Evolutionary conservation across 2,113 vertebrate genomes (phyloP), one percentile per base, ranked within the genome.

Genomic region (Charina bottae): DNA sequence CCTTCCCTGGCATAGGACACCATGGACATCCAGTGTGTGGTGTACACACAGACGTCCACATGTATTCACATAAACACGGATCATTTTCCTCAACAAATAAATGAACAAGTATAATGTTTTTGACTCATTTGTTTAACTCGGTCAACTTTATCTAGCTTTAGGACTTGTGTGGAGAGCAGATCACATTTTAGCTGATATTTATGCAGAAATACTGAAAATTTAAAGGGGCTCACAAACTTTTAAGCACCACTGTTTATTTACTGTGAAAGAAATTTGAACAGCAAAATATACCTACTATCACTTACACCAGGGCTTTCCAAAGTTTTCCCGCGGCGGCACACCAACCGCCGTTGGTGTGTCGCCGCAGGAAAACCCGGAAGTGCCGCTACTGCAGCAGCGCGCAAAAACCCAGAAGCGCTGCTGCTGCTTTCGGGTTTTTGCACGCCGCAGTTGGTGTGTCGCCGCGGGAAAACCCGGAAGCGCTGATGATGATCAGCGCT

Each of bases 241-340:
- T 60, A 85, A 94, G 2, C 37, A 1, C 8, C 53, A 15, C 90
- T 90, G 88, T 83, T 58, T 54, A 56, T 62, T 64, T 92, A 1
- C 42, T 53, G 91, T 33, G 89, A 93, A 33, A 0, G 28, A 24
- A 1, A 59, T 83, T 58, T 94, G 2, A 58, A 21, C 1, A 90
- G 89, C 85, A 56, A 96, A 94, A 89, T 49, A 19, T 53, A 26
- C 1, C 56, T 24, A 85, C 12, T 15, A 13, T 13, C 28, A 83
- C 13, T 11, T 13, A 24, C 24, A 7, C 33, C 4, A 55, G n/a
- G n/a, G n/a, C n/a, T n/a, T n/a, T n/a, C n/a, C n/a, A n/a, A n/a
- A n/a, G n/a, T n/a, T n/a, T n/a, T n/a, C n/a, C n/a, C n/a, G n/a
- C n/a, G n/a, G n/a, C n/a, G n/a, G n/a, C n/a, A n/a, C n/a, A n/a